A percentile compares a stretch with the other conserved stretches of the same genome.
phyloP scores from a whole-genome alignment of 2,113 vertebrate genomes.

The Isichthys henryi region DNA sequence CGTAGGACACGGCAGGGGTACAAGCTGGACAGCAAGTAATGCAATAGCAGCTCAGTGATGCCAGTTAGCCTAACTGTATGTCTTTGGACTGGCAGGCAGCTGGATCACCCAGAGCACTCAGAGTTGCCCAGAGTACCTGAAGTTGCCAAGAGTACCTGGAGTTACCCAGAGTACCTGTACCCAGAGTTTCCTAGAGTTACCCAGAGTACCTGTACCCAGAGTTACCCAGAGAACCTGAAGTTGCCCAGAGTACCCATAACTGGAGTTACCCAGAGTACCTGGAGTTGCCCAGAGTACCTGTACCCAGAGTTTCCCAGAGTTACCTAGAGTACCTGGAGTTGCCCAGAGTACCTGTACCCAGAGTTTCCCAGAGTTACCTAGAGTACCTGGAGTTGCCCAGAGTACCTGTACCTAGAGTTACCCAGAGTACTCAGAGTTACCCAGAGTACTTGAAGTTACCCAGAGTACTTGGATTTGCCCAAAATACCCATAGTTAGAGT shows the following conservation, averaged over 20 bases:
- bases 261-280: not conserved
- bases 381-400: not conserved
- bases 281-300: not conserved
- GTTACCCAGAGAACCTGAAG: no score
- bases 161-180: not conserved
- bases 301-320: no score
- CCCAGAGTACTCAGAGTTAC: not conserved
- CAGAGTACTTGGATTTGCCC: not conserved
- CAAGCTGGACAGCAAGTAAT: not conserved
- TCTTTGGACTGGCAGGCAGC: not conserved
- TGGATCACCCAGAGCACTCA: not conserved
- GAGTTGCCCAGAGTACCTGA: not conserved
- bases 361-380: not conserved
- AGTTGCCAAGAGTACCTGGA: not conserved
- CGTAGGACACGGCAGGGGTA: not conserved
- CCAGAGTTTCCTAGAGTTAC: not conserved
- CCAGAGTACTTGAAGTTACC: not conserved
- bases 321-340: not conserved
- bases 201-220: not conserved
- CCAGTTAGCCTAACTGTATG: not conserved
- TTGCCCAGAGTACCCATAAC: no score
- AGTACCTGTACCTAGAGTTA: not conserved
- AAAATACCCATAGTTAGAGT: not conserved
- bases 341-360: not conserved
- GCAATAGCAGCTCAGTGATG: not conserved